Percentiles rank a stretch among this genome's conserved stretches.
phyloP scores from a whole-genome alignment of 2,797 vertebrate genomes.

The Todus mexicanus region DNA sequence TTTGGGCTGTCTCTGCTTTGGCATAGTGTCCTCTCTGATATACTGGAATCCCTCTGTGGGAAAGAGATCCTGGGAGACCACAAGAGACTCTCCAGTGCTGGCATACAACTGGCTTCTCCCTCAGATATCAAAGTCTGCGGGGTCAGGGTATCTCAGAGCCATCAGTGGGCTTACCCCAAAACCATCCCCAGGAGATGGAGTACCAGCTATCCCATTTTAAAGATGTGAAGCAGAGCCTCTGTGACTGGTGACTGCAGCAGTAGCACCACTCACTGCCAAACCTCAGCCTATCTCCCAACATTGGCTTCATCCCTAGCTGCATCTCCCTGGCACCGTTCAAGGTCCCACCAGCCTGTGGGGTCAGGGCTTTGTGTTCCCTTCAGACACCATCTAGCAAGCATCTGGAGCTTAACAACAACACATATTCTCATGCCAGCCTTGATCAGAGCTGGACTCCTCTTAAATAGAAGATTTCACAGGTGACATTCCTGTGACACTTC shows the following conservation, averaged over 20 bases:
- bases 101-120: neutral
- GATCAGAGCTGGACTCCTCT: neutral
- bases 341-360: neutral
- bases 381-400: neutral
- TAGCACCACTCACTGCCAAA: neutral
- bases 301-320: fast-evolving
- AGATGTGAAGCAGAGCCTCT: neutral
- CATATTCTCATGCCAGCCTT: neutral
- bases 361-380: neutral
- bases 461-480: neutral
- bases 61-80: neutral
- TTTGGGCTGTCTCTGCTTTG: neutral
- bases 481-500: neutral
- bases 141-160: neutral
- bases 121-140: no score
- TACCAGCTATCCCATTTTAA: neutral
- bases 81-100: neutral
- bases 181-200: neutral
- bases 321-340: neutral
- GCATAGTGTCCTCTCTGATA: neutral
- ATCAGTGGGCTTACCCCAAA: neutral
- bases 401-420: neutral
- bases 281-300: fast-evolving
- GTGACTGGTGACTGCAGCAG: neutral
- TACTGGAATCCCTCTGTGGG: neutral